These are phyloP conservation scores for Stichodactyla helianthus DNA, from an alignment of 64 coral and sea anemone species.

Conservation along the genomic window DNA sequence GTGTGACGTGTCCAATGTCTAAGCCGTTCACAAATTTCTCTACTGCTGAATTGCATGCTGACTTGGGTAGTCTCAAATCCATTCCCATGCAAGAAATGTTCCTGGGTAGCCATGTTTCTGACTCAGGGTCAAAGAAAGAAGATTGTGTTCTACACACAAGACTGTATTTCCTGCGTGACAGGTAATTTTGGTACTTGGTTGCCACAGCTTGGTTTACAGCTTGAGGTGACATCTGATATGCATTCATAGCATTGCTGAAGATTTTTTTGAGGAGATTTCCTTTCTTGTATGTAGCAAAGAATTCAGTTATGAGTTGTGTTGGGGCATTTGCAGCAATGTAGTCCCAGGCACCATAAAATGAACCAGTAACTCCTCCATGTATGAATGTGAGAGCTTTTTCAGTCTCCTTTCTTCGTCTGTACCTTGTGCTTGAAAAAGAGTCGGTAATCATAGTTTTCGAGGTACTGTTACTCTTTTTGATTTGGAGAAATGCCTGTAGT, in stretches of 20 bases:
- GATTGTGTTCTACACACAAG: too few relatives aligned
- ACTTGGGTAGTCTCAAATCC: too few relatives aligned
- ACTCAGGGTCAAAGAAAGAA: too few relatives aligned
- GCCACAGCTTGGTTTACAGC: conserved; percentile 27
- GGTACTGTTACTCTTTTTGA: conserved; percentile 56
- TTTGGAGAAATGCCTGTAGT: conserved; percentile 58
- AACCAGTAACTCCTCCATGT: neutral
- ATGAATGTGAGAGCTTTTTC: conserved; percentile 15
- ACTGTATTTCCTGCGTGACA: conserved; percentile 24
- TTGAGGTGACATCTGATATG: conserved; percentile 25
- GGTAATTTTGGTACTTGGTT: conserved; percentile 29
- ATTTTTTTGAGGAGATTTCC: conserved; percentile 32
- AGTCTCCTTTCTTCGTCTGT: too few relatives aligned
- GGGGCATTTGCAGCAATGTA: conserved; percentile 18
- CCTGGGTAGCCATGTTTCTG: too few relatives aligned
- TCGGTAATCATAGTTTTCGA: too few relatives aligned
- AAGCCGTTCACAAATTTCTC: too few relatives aligned
- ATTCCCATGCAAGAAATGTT: too few relatives aligned
- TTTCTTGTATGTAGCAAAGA: conserved; percentile 41
- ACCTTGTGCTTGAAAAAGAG: too few relatives aligned
- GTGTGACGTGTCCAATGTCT: too few relatives aligned
- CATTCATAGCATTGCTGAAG: conserved; percentile 35
- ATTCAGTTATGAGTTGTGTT: conserved; percentile 29
- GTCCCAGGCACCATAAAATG: conserved; percentile 41
- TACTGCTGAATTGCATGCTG: too few relatives aligned